Evolutionary conservation across 2,797 vertebrate genomes (phyloP), one percentile per base, ranked within the genome.

Genomic region (Serranus cabrilla): DNA sequence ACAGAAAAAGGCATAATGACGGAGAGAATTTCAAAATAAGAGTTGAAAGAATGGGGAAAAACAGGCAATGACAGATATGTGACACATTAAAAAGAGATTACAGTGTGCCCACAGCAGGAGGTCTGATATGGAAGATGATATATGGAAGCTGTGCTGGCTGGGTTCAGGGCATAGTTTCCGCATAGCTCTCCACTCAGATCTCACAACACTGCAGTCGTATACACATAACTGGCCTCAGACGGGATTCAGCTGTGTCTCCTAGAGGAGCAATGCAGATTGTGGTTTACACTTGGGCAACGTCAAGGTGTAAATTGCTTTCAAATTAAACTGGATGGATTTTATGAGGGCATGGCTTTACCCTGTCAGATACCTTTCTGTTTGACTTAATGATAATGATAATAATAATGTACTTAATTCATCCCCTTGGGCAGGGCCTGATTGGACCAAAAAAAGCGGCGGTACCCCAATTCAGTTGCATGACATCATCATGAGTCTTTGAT

Each of bases 261-360:
- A n/a, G 55, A 66, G 40, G 31, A 82, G 42, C 65, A 74, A 75
- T 75, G 66, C 39, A 62, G 45, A 69, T 69, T 66, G 63, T 45
- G 62, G 61, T 83, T 80, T 65, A 78, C 71, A 82, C 78, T 63
- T 57, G 42, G 65, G 51, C 23, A 49, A 67, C 17, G 16, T 80
- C 20, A 42, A 47, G 49, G 84, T 87, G 85, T 84, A 76, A 84
- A 88, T 55, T 72, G 58, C 57, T 57, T 64, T 68, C 66, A 58
- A 59, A 75, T 87, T 67, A 77, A 82, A 74, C 50, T 11, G 55
- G 58, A 63, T 55, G n/a, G 23, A 56, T 61, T 74, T 76, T 47
- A 82, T 40, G 52, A 75, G 31, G 43, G 43, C 23, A 31, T 3
- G 40, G 74, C 34, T 54, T 67, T 64, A 21, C 21, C 11, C 57